These are phyloP conservation scores for Turritopsis rubra DNA, from an alignment of 30 jellyfish, hydroid and myxozoan genomes.

Conservation along the genomic window DNA sequence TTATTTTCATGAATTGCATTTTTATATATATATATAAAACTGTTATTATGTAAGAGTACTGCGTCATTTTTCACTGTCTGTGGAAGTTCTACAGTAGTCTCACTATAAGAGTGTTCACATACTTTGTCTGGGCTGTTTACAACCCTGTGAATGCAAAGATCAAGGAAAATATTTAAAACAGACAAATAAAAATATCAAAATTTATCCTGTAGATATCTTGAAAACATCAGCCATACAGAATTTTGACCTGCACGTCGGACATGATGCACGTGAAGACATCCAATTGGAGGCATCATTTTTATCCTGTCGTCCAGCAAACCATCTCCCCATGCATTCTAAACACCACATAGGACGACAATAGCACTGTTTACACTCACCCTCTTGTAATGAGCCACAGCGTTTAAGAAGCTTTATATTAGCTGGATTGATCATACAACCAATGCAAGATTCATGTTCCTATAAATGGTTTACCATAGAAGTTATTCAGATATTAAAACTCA, in stretches of 20 bases:
- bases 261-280: slow-evolving; percentile 84
- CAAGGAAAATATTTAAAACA: not conserved
- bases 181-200: not conserved
- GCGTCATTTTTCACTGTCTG: too few species aligned
- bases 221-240: slow-evolving; percentile 88
- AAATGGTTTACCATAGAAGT: too few species aligned
- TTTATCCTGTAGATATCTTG: not conserved
- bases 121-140: too few species aligned
- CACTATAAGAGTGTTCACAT: too few species aligned
- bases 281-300: slow-evolving; percentile 57
- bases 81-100: too few species aligned
- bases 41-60: too few species aligned
- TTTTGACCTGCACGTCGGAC: slow-evolving; percentile 91
- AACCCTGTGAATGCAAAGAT: not conserved
- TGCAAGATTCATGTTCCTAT: slow-evolving; percentile 77
- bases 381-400: slow-evolving; percentile 32
- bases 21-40: too few species aligned
- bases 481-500: too few species aligned
- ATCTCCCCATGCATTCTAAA: slow-evolving; percentile 91
- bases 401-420: slow-evolving; percentile 62
- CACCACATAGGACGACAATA: slow-evolving; percentile 97
- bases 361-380: slow-evolving; percentile 57
- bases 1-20: too few species aligned
- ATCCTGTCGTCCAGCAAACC: slow-evolving; percentile 93
- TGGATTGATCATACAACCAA: slow-evolving; percentile 82